These are phyloP conservation scores for Sinella curviseta DNA, from an alignment of 1,140 invertebrate species.

Conservation along the genomic window DNA sequence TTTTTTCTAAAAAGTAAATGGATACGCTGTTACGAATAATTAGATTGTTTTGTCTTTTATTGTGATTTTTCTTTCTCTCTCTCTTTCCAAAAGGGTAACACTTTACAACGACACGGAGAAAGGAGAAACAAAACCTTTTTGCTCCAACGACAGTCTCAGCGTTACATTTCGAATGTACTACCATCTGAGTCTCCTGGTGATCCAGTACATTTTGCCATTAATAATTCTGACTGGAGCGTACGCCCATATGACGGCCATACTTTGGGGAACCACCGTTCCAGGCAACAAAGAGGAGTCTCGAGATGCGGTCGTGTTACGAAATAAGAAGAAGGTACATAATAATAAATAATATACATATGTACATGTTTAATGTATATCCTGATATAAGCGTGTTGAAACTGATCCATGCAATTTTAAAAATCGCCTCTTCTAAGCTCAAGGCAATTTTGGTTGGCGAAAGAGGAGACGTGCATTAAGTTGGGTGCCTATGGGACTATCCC, in stretches of 20 bases:
- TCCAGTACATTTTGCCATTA: slow-evolving; percentile 75
- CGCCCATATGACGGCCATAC: slow-evolving; percentile 69
- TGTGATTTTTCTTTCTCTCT: too few relatives aligned
- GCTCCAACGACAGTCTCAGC: slow-evolving; percentile 61
- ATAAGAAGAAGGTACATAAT: slow-evolving; percentile 73
- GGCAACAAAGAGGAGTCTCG: slow-evolving; percentile 72
- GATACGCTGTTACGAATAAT: too few relatives aligned
- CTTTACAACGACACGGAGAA: slow-evolving; percentile 50
- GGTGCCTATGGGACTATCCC: too few relatives aligned
- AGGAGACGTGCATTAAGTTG: too few relatives aligned
- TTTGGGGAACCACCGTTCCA: slow-evolving; percentile 74
- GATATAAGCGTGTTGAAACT: background rate
- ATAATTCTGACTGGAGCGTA: slow-evolving; percentile 77
- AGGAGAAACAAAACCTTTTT: slow-evolving; percentile 60
- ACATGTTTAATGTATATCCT: too few relatives aligned
- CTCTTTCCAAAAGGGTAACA: too few relatives aligned
- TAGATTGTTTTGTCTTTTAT: too few relatives aligned
- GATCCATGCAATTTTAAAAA: background rate
- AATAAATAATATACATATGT: background rate
- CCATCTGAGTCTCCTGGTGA: slow-evolving; percentile 59
- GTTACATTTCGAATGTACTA: slow-evolving; percentile 61
- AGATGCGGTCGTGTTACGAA: slow-evolving; percentile 72
- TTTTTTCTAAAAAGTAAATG: too few relatives aligned
- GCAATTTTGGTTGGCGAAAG: too few relatives aligned
- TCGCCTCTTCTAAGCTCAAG: slow-evolving; percentile 51